Conservation (phyloP, 2,888 invertebrate genomes). For the Enchytraeus crypticus region DNA sequence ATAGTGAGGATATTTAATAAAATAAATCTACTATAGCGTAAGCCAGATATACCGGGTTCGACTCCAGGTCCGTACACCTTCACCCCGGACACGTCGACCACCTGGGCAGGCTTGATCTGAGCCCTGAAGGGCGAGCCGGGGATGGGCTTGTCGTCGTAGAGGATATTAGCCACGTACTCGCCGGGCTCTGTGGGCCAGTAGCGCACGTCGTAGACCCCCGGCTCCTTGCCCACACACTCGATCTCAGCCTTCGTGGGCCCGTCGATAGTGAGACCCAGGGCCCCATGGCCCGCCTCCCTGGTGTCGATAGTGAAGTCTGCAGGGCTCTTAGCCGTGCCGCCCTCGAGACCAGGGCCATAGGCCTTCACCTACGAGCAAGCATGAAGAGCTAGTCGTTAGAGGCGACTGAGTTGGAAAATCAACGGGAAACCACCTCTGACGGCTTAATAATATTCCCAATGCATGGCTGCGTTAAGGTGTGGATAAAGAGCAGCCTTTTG, state of each 20-base stretch:
- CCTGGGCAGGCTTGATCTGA: conserved; percentile 33
- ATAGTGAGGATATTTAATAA: too few relatives aligned
- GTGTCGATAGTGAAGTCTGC: conserved; percentile 77
- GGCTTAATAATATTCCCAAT: too few relatives aligned
- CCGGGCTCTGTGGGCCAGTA: conserved; percentile 47
- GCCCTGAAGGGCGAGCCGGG: conserved; percentile 47
- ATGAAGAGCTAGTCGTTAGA: too few relatives aligned
- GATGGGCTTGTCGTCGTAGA: conserved; percentile 45
- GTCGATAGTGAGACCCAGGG: conserved; percentile 45
- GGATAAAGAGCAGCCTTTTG: too few relatives aligned
- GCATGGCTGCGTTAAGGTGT: too few relatives aligned
- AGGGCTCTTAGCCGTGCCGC: conserved; percentile 62
- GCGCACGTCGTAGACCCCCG: conserved; percentile 47
- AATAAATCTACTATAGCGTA: too few relatives aligned
- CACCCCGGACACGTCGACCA: conserved; percentile 41
- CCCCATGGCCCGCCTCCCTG: conserved; percentile 63
- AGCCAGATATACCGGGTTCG: too few relatives aligned
- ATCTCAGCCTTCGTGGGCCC: conserved; percentile 48
- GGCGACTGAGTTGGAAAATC: too few relatives aligned
- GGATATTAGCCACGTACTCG: conserved; percentile 45
- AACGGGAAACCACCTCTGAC: too few relatives aligned
- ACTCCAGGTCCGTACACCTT: conserved; percentile 47
- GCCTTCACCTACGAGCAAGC: conserved; percentile 57
- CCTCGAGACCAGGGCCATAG: conserved; percentile 63
- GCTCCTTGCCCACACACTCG: conserved; percentile 45